These are phyloP conservation scores for Halisarca cf. caerulea DNA, from an alignment of 37 sponge, comb jelly and placozoan species.

Conservation along the genomic window DNA sequence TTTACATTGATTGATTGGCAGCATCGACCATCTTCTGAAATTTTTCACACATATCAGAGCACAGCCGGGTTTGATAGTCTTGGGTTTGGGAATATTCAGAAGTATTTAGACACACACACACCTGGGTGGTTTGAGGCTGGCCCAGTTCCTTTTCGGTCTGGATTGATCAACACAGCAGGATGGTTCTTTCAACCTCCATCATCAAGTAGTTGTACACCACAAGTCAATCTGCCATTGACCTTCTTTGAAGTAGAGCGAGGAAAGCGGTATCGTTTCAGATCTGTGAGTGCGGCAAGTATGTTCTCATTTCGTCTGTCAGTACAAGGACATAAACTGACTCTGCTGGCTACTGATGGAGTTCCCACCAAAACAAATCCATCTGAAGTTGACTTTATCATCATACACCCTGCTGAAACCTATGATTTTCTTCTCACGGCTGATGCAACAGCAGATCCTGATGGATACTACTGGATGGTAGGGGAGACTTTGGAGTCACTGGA, in stretches of 20 bases:
- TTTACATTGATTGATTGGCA: slow-evolving; percentile 75
- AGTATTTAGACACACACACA: background rate
- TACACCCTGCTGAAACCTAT: background rate
- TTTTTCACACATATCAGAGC: background rate
- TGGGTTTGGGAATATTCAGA: slow-evolving; percentile 2
- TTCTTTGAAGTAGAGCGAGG: background rate
- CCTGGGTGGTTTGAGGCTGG: slow-evolving; percentile 51
- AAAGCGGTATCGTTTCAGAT: background rate
- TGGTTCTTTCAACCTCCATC: slow-evolving; percentile 12
- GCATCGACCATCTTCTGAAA: slow-evolving; percentile 34
- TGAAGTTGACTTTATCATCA: background rate
- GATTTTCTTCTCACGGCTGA: background rate
- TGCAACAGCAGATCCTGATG: background rate
- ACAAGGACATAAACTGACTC: background rate
- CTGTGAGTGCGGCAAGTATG: background rate
- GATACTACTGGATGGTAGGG: background rate
- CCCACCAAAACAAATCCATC: background rate
- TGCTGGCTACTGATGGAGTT: background rate
- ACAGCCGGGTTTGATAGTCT: background rate
- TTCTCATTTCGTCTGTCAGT: background rate
- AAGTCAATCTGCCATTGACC: background rate
- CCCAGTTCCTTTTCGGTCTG: slow-evolving; percentile 71
- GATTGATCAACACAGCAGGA: slow-evolving; percentile 77
- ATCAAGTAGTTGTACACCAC: background rate
- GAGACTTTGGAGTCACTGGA: background rate